Evolutionary conservation across 2,888 invertebrate genomes (phyloP).

Genomic region (Drosophila pseudotalamancana): DNA sequence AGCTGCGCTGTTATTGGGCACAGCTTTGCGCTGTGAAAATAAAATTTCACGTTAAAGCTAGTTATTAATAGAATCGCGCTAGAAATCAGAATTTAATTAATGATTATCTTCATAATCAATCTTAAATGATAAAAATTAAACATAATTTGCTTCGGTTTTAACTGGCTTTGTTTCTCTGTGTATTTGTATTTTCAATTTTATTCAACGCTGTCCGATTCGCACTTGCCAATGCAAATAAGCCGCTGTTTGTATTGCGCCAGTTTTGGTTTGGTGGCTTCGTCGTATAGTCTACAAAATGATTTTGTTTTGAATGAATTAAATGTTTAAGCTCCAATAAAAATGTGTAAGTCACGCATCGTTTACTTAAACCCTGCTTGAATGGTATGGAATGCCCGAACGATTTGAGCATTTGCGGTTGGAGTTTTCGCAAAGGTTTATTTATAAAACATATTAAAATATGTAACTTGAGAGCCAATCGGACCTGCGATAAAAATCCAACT

Average conservation of each 20-base stretch:
- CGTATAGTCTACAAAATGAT: not conserved
- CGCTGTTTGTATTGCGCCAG: conserved; percentile 3
- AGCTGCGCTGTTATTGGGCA: conserved; percentile 1
- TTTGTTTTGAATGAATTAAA: conserved; percentile 10
- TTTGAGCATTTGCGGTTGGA: not conserved
- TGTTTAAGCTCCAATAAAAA: not conserved
- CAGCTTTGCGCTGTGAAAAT: conserved; percentile 30
- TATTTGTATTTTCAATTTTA: conserved; percentile 32
- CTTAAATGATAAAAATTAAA: conserved; percentile 5
- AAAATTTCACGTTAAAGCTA: conserved; percentile 28
- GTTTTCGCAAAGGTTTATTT: not conserved
- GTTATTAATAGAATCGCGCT: conserved; percentile 1
- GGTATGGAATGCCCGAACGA: not conserved
- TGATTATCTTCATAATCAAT: conserved; percentile 4
- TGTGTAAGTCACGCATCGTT: not conserved
- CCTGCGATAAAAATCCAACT: not conserved
- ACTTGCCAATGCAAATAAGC: conserved; percentile 41
- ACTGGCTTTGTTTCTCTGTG: conserved; percentile 10
- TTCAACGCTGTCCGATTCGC: conserved; percentile 25
- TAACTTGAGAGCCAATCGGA: not conserved
- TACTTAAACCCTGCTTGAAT: not conserved
- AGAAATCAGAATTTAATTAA: conserved; percentile 21
- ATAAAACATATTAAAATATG: not conserved
- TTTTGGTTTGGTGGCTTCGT: not conserved
- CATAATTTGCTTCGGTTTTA: not conserved